A percentile compares a stretch with the other conserved stretches of the same genome.
Evolutionary conservation across 2,888 invertebrate species (phyloP).

Genomic region (Willowsia nigromaculata): DNA sequence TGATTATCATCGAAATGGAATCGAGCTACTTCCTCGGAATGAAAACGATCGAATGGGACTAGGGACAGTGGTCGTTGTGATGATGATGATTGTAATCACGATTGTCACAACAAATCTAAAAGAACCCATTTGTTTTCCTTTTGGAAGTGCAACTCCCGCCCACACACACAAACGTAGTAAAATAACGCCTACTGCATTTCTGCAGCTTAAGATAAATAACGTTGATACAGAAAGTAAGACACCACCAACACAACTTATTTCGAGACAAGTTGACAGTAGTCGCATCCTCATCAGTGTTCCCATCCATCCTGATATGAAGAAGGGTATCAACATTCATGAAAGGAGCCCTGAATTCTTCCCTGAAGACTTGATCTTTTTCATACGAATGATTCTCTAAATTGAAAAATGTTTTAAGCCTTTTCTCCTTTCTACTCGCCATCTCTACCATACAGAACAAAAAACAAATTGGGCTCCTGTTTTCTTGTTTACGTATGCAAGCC

Average conservation of each 20-base stretch:
- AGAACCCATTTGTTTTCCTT: background rate
- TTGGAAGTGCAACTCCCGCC: background rate
- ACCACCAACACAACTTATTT: no score
- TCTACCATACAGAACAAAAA: background rate
- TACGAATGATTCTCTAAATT: background rate
- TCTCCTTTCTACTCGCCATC: no score
- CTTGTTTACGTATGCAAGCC: background rate
- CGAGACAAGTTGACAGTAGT: background rate
- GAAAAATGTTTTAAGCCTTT: background rate
- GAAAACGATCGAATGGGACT: background rate
- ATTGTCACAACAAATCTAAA: background rate
- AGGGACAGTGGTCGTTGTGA: background rate
- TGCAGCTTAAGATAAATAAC: background rate
- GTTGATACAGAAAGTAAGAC: background rate
- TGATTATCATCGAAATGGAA: slow-evolving; percentile 31
- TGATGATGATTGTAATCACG: background rate
- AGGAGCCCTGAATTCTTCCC: background rate
- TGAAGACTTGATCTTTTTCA: background rate
- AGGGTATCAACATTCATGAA: background rate
- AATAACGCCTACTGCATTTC: background rate
- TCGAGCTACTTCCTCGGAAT: background rate
- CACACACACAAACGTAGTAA: background rate
- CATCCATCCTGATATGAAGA: background rate
- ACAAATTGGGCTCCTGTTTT: background rate
- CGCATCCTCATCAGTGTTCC: background rate